Evolutionary conservation across 2,888 invertebrate genomes (phyloP), one percentile per base, ranked within the genome.

Genomic region (Bellardia pandia): DNA sequence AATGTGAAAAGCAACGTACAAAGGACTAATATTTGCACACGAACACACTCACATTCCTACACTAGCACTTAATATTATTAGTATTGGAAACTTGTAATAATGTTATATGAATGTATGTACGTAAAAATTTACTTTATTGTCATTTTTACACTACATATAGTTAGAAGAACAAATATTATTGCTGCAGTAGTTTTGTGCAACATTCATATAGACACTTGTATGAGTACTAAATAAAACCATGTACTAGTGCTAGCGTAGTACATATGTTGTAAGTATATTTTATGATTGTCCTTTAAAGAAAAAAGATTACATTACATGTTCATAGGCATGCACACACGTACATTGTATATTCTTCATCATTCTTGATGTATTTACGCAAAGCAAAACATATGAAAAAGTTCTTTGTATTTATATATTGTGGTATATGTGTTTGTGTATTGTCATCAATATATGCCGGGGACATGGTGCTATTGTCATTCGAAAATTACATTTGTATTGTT

Each of bases 401-500:
- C 45, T 45, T 45, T 45, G 4, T 45, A 1, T 23, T 23, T 23
- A 2, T 11, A 13, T 11, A 45, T 6, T 33, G 30, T 37, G 7
- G 8, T 9, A 11, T 33, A 0, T 40, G 23, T 23, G 2, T 64
- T 3, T 37, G 9, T 77, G 56, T 48, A 5, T 64, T 45, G 68
- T 40, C 58, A 42, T 66, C 72, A 68, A 80, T 86, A 72, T 82
- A 79, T 71, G 81, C 74, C 72, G 66, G 62, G 80, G 75, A 77
- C 80, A 86, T 48, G 75, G 48, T 78, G 71, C 69, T 81, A 58
- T 76, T 81, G 84, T 69, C 71, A 51, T 80, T 78, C 81, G 30
- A 76, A 80, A 68, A 81, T 85, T 83, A 76, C 68, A 77, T 81
- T 81, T 84, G 16, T 64, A 71, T 71, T 76, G 76, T 75, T 82